Evolutionary conservation across 1,140 invertebrate species (phyloP).

Genomic region (Thereuonema tuberculata): DNA sequence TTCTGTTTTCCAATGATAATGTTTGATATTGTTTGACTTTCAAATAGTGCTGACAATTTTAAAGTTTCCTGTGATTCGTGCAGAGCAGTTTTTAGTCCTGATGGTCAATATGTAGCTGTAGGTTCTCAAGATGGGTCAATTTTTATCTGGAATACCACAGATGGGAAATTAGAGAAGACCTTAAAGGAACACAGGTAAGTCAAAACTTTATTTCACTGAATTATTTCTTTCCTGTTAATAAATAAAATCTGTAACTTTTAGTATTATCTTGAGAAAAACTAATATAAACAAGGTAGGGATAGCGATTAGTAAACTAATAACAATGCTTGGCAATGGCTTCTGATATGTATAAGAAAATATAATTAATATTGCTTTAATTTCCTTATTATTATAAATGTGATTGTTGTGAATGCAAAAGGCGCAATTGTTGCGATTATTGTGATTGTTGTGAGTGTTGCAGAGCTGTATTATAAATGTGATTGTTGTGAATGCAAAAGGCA

Average conservation of each 20-base stretch:
- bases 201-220: too few species aligned
- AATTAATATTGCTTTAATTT: too few species aligned
- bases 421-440: too few species aligned
- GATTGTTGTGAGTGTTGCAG: too few species aligned
- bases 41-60: constrained; percentile 71
- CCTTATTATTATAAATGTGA: too few species aligned
- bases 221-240: not conserved
- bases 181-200: constrained; percentile 82
- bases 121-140: constrained; percentile 81
- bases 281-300: too few species aligned
- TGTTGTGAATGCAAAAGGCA: too few species aligned
- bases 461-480: too few species aligned
- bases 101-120: constrained; percentile 70
- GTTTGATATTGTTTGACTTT: not conserved
- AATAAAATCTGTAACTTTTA: not conserved
- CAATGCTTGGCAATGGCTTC: not conserved
- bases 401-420: too few species aligned
- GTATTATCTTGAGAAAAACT: constrained; percentile 6
- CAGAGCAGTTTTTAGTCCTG: constrained; percentile 79
- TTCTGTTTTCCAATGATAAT: too few species aligned
- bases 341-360: too few species aligned
- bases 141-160: constrained; percentile 77
- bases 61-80: constrained; percentile 90
- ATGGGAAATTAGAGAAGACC: constrained; percentile 57
- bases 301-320: too few species aligned